A percentile compares a stretch with the other conserved stretches of the same genome.
Conservation (phyloP, 2,113 vertebrate species). For the Rafetus swinhoei region DNA sequence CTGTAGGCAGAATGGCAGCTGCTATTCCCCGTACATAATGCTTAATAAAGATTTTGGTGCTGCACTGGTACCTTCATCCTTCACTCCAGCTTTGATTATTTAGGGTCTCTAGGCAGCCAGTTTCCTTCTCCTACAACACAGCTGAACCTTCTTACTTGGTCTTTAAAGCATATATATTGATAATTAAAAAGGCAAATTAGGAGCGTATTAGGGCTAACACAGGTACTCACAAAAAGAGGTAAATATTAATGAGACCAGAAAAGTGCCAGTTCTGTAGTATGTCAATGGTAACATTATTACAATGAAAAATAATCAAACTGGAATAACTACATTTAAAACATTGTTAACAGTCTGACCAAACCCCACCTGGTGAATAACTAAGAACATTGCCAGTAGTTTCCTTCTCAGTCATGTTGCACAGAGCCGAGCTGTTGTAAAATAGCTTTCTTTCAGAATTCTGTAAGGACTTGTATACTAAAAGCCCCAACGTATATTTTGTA, state of each 20-base stretch:
- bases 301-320: conserved; percentile 38
- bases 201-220: neutral
- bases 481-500: neutral
- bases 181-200: neutral
- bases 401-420: neutral
- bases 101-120: neutral
- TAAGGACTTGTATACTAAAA: neutral
- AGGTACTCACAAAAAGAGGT: neutral
- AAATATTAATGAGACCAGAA: neutral
- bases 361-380: neutral
- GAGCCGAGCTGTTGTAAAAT: conserved; percentile 20
- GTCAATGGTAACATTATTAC: neutral
- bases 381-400: neutral
- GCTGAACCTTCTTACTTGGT: neutral
- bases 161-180: neutral
- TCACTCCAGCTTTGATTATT: neutral
- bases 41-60: rapidly evolving
- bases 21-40: neutral
- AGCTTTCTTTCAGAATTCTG: neutral
- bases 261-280: neutral
- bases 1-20: neutral
- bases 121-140: neutral
- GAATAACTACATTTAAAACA: neutral
- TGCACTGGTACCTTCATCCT: neutral
- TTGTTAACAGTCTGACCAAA: neutral